These are phyloP conservation scores for Rhabdomys pumilio DNA, from an alignment of 2,797 vertebrate species.

Conservation along the genomic window DNA sequence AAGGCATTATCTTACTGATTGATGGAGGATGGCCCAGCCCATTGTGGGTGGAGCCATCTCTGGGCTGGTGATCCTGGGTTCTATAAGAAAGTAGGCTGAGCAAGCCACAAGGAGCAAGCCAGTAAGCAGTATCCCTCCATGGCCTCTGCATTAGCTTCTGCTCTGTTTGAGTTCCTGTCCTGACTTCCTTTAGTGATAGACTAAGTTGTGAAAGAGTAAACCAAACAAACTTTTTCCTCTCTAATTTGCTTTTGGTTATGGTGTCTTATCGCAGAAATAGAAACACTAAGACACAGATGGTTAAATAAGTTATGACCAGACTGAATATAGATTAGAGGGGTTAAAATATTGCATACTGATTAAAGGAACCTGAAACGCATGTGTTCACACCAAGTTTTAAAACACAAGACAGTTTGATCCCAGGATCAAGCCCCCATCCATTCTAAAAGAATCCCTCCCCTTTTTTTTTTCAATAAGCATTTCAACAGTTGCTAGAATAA, in stretches of 20 bases:
- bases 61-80: not conserved
- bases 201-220: not conserved
- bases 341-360: slow-evolving; percentile 50
- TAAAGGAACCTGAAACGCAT: not conserved
- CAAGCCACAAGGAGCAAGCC: not conserved
- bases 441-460: not conserved
- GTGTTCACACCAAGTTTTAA: slow-evolving; percentile 2
- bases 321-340: slow-evolving; percentile 9
- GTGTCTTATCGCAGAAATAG: not conserved
- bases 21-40: not conserved
- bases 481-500: slow-evolving; percentile 51
- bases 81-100: not conserved
- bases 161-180: not conserved
- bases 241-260: not conserved
- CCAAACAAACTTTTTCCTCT: not conserved
- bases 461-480: not conserved
- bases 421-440: not conserved
- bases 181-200: no score
- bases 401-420: slow-evolving; percentile 29
- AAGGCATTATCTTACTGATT: not conserved
- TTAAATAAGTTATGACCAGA: slow-evolving; percentile 17
- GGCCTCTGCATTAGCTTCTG: not conserved
- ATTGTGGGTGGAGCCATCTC: not conserved
- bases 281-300: not conserved
- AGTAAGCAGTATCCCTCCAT: no score